Evolutionary conservation across 2,888 invertebrate genomes (phyloP).

Genomic region (Eledone cirrhosa): DNA sequence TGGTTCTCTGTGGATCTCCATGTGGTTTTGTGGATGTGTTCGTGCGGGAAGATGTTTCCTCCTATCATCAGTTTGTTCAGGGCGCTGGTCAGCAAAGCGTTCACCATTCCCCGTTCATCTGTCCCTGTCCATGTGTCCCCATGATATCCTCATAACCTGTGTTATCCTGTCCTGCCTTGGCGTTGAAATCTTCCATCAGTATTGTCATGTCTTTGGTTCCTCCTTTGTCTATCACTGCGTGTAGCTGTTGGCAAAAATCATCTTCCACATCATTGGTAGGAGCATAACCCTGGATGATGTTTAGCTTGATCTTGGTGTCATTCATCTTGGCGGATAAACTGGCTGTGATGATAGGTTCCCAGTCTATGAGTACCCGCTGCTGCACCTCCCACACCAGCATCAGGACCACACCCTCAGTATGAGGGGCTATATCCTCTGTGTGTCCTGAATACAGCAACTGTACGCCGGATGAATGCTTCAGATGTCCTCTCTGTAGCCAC

Average conservation of each 20-base stretch:
- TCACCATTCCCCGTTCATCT: slow-evolving; percentile 36
- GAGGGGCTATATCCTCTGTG: too few relatives aligned
- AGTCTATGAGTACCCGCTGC: too few relatives aligned
- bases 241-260: slow-evolving; percentile 32
- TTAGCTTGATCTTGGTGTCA: background rate
- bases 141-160: slow-evolving; percentile 32
- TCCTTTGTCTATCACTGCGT: slow-evolving; percentile 22
- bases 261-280: slow-evolving; percentile 35
- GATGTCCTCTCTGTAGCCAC: too few relatives aligned
- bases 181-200: slow-evolving; percentile 36
- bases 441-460: too few relatives aligned
- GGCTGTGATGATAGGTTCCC: too few relatives aligned
- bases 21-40: too few relatives aligned
- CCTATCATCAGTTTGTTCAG: slow-evolving; percentile 39
- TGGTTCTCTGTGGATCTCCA: too few relatives aligned
- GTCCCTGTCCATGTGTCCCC: slow-evolving; percentile 32
- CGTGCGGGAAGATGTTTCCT: slow-evolving; percentile 37
- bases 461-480: too few relatives aligned
- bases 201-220: slow-evolving; percentile 33
- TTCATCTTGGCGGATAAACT: too few relatives aligned
- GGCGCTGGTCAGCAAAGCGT: slow-evolving; percentile 34
- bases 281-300: slow-evolving; percentile 35
- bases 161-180: slow-evolving; percentile 35
- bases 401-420: too few relatives aligned
- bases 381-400: too few relatives aligned